Base-by-base conservation (phyloP, 2,113 vertebrate genomes). In the Callorhinus ursinus region DNA sequence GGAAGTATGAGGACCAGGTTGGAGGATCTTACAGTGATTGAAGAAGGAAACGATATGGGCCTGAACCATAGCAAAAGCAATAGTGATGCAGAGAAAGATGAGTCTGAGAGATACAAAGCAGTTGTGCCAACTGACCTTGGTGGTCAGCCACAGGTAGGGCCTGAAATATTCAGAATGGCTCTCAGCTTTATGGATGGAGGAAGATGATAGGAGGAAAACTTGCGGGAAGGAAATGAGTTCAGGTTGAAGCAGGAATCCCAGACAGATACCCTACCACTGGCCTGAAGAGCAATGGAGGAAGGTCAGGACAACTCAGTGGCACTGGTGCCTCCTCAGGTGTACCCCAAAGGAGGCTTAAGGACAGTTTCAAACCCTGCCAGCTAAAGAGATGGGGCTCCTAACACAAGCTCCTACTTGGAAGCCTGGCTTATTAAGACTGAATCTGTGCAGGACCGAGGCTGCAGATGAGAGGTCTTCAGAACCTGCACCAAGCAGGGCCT, bases 401-500 rank as follows among this genome's bases (percentile, higher is more conserved):
- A 93, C 85, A 87, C 39, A 61, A 88, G 79, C 59, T 55, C 19
- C 71, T 93, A 28, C 71, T 51, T 46, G 84, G 85, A 93, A 84
- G 80, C 46, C 63, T 96, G 90, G 57, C 83, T 77, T 88, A 71
- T 89, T 95, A 77, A 76, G 80, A 89, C 42, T 80, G 92, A 90
- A 81, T 90, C 95, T 89, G 59, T 77, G 69, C 63, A 83, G 88
- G 93, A 94, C 65, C 16, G 39, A 96, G 93, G 81, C 93, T 95
- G 90, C 94, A 88, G 86, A 95, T 81, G 92, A 95, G 97, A 98
- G 97, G 97, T 98, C 97, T 97, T 93, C 28, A 39, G 95, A 95
- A 97, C 97, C 96, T 96, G 95, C 97, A 96, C 96, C 96, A 96
- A 97, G 92, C 96, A 90, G 57, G 95, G 94, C 94, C 96, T 94